Percentiles rank a stretch among this genome's conserved stretches.
Conservation (phyloP, 2,113 vertebrate species). For the Leucosticte australis region DNA sequence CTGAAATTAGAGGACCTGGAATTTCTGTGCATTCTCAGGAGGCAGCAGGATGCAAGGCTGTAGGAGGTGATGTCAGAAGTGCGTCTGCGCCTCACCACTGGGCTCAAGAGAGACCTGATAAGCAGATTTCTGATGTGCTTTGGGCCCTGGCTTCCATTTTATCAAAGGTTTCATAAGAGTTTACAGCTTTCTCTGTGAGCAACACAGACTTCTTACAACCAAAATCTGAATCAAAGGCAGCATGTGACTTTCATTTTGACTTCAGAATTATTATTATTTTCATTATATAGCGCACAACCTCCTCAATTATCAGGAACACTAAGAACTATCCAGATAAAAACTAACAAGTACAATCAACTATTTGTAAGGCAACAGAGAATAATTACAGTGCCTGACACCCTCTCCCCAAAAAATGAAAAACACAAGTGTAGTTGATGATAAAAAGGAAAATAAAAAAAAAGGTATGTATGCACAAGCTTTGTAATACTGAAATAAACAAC, state of each 20-base stretch:
- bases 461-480: background rate
- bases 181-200: background rate
- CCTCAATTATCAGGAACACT: background rate
- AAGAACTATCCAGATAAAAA: background rate
- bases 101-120: background rate
- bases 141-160: background rate
- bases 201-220: background rate
- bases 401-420: background rate
- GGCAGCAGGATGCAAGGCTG: background rate
- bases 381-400: background rate
- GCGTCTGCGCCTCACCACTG: background rate
- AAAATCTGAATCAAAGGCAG: background rate
- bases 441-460: background rate
- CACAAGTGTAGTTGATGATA: background rate
- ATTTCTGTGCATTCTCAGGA: background rate
- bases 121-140: background rate
- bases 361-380: background rate
- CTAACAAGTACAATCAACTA: background rate
- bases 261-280: slow-evolving; percentile 29
- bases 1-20: background rate
- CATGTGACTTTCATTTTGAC: slow-evolving; percentile 17
- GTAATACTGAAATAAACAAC: background rate
- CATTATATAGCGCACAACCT: background rate
- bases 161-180: background rate
- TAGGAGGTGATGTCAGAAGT: background rate